Evolutionary conservation across 2,113 vertebrate species (phyloP), one percentile per base, ranked within the genome.

Genomic region (Oryzias melastigma): DNA sequence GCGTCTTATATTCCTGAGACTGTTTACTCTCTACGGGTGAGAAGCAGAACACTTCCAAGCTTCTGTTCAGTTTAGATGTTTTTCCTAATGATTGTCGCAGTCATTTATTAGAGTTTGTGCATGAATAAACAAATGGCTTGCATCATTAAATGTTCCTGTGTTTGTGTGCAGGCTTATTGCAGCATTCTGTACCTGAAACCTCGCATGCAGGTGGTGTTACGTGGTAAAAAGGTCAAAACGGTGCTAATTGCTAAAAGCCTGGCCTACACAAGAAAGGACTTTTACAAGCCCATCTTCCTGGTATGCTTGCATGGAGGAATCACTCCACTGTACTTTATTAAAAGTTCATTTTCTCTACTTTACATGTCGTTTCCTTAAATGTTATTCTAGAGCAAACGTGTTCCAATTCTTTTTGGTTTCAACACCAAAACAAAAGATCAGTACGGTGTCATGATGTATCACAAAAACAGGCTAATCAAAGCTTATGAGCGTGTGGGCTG

Each of bases 391-490:
- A 75, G 77, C 54, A 94, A 80, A 91, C 88, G 87, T 5, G 84
- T 99, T 73, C 87, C 82, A 68, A 96, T 98, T 72, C 97, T 77
- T 4, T 98, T 98, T 88, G 96, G 97, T 49, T 99, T 96, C 84
- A 98, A 97, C 91, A 96, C 96, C 70, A 94, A 92, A 80, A 98
- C 93, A 81, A 98, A 96, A 90, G 95, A 98, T 51, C 95, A 98
- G 54, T 99, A 95, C 65, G 97, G 97, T 20, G 91, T 98, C 64
- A 98, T 99, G 97, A 96, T 98, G 95, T 99, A 99, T 82, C 94
- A 99, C 77, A 95, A 88, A 85, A 99, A 99, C 61, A 92, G 96
- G 19, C 94, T 98, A 60, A 98, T 99, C 84, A 98, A 96, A 89
- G 93, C 94, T 35, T 99, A 99, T 7, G 94, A 97, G 75, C 94